Base-by-base conservation (phyloP, 2,797 vertebrate species). In the Sebastes kiyomatsui region DNA sequence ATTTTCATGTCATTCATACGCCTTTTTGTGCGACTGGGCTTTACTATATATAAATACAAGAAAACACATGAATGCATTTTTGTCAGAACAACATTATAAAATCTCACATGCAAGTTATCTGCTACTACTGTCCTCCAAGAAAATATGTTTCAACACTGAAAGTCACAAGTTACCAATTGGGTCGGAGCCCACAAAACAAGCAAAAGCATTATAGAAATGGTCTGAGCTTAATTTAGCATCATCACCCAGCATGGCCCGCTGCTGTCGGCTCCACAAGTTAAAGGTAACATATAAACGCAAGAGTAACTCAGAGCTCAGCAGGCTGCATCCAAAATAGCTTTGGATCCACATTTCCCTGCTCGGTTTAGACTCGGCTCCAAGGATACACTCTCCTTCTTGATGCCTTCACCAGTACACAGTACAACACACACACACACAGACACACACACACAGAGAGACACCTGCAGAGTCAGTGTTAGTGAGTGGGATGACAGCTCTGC, bases 401-500 rank as follows among this genome's bases (percentile, higher is more conserved):
- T 81, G 52, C 80, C 42, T 72, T 69, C 65, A 67, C 74, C 62
- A 18, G 71, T 22, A 61, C 64, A 74, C 61, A 69, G 75, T 16
- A 18, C 72, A 38, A 20, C 28, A 42, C 60, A 54, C 70, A 64
- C 16, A 49, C 62, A 28, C 66, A 30, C 25, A 16, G 27, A 61
- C 20, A 85, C 20, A 85, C 76, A 79, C 78, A 12, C 13, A 28
- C 70, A 67, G 55, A 61, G 23, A 12, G 2, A 52, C 69, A 83
- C 81, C 81, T 88, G 80, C 83, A 77, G 79, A 81, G 79, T 82
- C 67, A 46, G 69, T 81, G 73, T 74, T 81, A 82, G 87, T 71
- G 81, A 83, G 83, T 58, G 77, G 79, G 90, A 87, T 89, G 90
- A 91, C 84, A 91, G 85, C 91, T 88, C 79, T 85, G 91, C 80